A percentile compares a stretch with the other conserved stretches of the same genome.
Evolutionary conservation across 2,888 invertebrate genomes (phyloP).

Genomic region (Abrostola tripartita): DNA sequence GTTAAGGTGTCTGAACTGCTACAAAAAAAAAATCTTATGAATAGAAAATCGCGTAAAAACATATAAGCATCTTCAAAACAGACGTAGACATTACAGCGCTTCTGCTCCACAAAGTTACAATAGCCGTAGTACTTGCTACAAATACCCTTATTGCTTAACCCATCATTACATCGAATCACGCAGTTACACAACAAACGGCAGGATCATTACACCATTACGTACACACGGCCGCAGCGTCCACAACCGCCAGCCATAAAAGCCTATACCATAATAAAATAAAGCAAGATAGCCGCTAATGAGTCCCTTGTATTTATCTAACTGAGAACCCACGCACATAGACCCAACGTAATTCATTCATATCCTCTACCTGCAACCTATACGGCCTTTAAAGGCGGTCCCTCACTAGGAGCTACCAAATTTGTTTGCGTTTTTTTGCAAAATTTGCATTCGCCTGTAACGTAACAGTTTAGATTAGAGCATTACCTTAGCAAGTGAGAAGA

Average conservation of each 20-base stretch:
- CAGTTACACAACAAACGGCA: conserved; percentile 8
- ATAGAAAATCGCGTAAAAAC: too few relatives aligned
- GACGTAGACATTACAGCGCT: too few relatives aligned
- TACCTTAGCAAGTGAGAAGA: too few relatives aligned
- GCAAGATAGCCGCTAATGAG: conserved; percentile 53
- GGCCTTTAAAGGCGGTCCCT: conserved; percentile 13
- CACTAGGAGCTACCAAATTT: too few relatives aligned
- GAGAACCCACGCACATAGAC: conserved; percentile 53
- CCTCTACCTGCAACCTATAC: conserved; percentile 19
- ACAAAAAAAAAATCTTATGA: too few relatives aligned
- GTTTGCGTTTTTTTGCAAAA: too few relatives aligned
- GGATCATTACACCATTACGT: conserved; percentile 5
- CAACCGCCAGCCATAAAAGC: conserved; percentile 34
- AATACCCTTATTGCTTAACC: too few relatives aligned
- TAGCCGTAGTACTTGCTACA: too few relatives aligned
- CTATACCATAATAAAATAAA: conserved; percentile 52
- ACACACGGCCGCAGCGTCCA: conserved; percentile 1
- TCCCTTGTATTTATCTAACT: conserved; percentile 60
- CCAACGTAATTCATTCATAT: conserved; percentile 45
- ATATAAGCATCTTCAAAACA: too few relatives aligned
- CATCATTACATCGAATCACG: not conserved
- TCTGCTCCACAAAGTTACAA: too few relatives aligned
- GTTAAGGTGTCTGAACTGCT: too few relatives aligned
- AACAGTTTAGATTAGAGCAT: too few relatives aligned
- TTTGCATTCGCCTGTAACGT: not conserved